These are phyloP conservation scores for western clawed frog (Xenopus tropicalis) DNA, from an alignment of 2,113 vertebrate genomes.

Conservation along the genomic window UCB_Xtro_10.0 CM004444.2:160719001-160719500, in stretches of 20 bases:
- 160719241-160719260: not conserved
- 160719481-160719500: no score
- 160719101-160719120: constrained; percentile 46
- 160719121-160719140: constrained; percentile 44
- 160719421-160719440: no score
- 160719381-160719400: no score
- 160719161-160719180: constrained; percentile 45
- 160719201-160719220: not conserved
- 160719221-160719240: not conserved
- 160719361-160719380: no score
- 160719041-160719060: constrained; percentile 46
- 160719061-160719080: constrained; percentile 46
- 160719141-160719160: constrained; percentile 34
- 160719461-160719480: no score
- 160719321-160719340: no score
- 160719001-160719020: constrained; percentile 26
- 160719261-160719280: not conserved
- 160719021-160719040: constrained; percentile 35
- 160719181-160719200: constrained; percentile 35
- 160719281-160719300: not conserved
- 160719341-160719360: no score
- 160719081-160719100: constrained; percentile 45
- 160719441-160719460: no score
- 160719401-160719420: no score
- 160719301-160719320: no score